Percentiles rank a stretch among this genome's conserved stretches.
Conservation (phyloP, 2,888 invertebrate species). For the Eupithecia subfuscata region DNA sequence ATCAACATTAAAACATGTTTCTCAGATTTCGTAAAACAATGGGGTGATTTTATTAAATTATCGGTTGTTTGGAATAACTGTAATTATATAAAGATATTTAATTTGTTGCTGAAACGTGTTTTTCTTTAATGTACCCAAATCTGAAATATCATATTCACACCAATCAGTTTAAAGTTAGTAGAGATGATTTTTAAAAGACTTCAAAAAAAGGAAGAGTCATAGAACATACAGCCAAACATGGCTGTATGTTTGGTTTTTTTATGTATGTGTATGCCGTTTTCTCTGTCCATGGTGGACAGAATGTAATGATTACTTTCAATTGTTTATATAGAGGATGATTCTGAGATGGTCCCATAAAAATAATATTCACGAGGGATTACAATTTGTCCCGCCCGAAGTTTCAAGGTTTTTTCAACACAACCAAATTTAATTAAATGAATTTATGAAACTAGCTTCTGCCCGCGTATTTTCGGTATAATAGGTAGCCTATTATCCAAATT, state of each 20-base stretch:
- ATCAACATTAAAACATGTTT: slow-evolving; percentile 49
- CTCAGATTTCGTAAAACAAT: slow-evolving; percentile 54
- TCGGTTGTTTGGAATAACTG: not conserved
- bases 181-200: not conserved
- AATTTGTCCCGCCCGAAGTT: not conserved
- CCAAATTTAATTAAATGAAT: too few species aligned
- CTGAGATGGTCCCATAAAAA: not conserved
- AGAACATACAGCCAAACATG: too few species aligned
- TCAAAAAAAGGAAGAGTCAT: too few species aligned
- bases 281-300: not conserved
- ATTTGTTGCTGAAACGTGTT: not conserved
- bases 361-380: not conserved
- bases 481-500: too few species aligned
- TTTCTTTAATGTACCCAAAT: not conserved
- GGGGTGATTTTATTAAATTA: slow-evolving; percentile 13
- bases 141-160: not conserved
- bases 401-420: too few species aligned
- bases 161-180: not conserved
- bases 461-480: too few species aligned
- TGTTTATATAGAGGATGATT: not conserved
- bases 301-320: not conserved
- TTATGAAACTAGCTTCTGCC: too few species aligned
- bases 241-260: not conserved
- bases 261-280: not conserved
- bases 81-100: not conserved